Evolutionary conservation across 2,113 vertebrate species (phyloP).

Genomic region (Lophochroa leadbeateri): DNA sequence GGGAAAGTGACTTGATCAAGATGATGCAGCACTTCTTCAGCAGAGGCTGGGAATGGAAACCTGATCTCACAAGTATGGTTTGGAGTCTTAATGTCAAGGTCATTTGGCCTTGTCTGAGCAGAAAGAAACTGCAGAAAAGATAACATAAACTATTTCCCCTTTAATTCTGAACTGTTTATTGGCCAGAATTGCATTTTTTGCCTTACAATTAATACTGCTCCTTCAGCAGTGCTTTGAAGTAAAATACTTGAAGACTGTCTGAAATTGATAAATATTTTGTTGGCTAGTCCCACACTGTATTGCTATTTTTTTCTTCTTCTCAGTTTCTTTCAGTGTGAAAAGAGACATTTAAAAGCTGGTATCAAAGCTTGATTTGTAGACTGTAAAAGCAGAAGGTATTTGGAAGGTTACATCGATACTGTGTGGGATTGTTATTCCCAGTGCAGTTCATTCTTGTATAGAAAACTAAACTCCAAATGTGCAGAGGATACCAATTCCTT

Average conservation of each 20-base stretch:
- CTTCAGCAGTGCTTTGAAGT: neutral
- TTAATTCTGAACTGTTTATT: neutral
- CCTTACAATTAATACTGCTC: neutral
- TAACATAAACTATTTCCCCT: neutral
- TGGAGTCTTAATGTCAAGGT: slow-evolving; percentile 1
- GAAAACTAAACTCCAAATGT: neutral
- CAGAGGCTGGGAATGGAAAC: neutral
- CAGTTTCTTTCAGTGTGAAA: neutral
- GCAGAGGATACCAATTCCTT: neutral
- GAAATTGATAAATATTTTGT: neutral
- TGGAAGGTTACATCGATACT: neutral
- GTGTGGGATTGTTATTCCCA: neutral
- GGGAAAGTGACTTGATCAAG: neutral
- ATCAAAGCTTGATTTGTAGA: neutral
- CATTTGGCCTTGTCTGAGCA: neutral
- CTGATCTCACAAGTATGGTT: neutral
- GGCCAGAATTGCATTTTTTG: neutral
- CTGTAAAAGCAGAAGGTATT: neutral
- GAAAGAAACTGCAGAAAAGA: neutral
- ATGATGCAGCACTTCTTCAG: neutral
- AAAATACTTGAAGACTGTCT: neutral
- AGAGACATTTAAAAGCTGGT: neutral
- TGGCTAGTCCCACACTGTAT: neutral
- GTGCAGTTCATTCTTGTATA: neutral
- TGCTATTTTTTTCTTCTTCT: neutral